Evolutionary conservation across 1,140 invertebrate genomes (phyloP).

Genomic region (Meloidogyne hapla): DNA sequence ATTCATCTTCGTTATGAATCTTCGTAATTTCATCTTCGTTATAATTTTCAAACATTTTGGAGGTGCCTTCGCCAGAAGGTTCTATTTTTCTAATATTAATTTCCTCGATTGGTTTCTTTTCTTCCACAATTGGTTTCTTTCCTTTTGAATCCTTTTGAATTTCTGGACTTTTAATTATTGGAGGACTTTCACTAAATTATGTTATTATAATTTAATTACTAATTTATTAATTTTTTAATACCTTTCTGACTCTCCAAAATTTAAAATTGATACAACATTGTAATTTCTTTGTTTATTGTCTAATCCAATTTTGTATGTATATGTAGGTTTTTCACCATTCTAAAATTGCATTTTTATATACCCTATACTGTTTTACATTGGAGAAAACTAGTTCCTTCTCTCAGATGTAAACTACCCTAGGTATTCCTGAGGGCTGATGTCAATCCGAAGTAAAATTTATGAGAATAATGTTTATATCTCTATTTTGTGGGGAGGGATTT

Average conservation of each 20-base stretch:
- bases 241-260: not conserved
- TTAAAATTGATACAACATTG: not conserved
- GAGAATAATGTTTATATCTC: no score
- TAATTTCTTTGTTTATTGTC: constrained; percentile 4
- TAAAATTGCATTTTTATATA: no score
- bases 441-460: no score
- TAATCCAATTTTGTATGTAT: not conserved
- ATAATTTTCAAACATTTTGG: not conserved
- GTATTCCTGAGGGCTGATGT: no score
- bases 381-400: no score
- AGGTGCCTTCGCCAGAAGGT: not conserved
- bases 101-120: not conserved
- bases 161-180: not conserved
- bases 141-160: not conserved
- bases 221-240: not conserved
- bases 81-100: not conserved
- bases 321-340: not conserved
- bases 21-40: not conserved
- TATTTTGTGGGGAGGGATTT: no score
- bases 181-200: not conserved
- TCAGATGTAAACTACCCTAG: no score
- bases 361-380: no score
- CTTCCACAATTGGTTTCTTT: not conserved
- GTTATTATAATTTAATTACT: not conserved
- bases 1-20: not conserved